Conservation (phyloP, 2,113 vertebrate species). For the Oenanthe oenanthe region DNA sequence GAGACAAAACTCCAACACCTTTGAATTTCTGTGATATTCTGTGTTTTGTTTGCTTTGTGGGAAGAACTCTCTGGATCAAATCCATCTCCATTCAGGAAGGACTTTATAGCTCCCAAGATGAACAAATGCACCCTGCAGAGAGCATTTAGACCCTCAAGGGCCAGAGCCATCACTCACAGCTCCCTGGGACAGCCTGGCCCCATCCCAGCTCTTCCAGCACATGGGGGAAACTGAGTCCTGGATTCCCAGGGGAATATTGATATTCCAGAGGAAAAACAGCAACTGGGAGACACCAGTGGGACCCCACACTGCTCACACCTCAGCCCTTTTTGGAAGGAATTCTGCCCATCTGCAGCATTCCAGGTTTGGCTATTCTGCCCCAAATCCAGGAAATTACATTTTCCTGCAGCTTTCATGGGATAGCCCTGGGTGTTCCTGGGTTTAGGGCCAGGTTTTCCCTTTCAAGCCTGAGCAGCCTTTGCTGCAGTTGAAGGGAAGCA, state of each 20-base stretch:
- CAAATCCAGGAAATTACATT: not conserved
- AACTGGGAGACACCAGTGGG: fast-evolving
- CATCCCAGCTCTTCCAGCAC: not conserved
- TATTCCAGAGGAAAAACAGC: not conserved
- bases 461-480: not conserved
- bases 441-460: not conserved
- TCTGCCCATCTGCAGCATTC: not conserved
- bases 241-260: not conserved
- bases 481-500: not conserved
- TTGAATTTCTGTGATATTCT: not conserved
- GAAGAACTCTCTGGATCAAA: not conserved
- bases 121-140: not conserved
- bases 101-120: fast-evolving
- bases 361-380: not conserved
- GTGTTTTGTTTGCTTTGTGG: slow-evolving; percentile 4
- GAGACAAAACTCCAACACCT: not conserved
- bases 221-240: not conserved
- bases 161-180: not conserved
- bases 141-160: not conserved
- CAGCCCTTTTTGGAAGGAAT: not conserved
- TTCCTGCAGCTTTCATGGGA: not conserved
- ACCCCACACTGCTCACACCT: not conserved
- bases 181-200: not conserved
- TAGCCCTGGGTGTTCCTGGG: not conserved
- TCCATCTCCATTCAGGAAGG: not conserved